Evolutionary conservation across 2,888 invertebrate genomes (phyloP), one percentile per base, ranked within the genome.

Genomic region (Pantelozetes paolii): DNA sequence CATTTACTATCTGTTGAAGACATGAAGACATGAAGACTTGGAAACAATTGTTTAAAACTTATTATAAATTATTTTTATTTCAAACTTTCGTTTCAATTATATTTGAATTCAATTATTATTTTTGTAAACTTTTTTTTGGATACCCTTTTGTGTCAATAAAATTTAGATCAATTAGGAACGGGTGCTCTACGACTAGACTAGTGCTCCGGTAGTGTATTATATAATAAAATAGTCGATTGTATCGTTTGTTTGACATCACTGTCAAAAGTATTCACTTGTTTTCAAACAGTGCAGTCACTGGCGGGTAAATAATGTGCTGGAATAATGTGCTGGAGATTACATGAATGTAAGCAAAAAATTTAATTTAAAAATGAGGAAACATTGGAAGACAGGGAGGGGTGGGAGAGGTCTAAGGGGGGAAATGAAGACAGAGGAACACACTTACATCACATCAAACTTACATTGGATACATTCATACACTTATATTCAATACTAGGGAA

Each of bases 271-370:
- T 57, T 57, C 26, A 8, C 28, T 62, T 32, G 32, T 62, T 54
- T 11, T 54, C 3, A n/a, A n/a, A 54, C 54, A 23, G 26, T 54
- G 54, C 54, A 62, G 28, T 62, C 62, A 62, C 15, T 30, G 62
- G 62, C 32, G 62, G 62, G 32, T 62, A 62, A 62, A 62, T 62
- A 62, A n/a, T n/a, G n/a, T n/a, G n/a, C n/a, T n/a, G n/a, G n/a
- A n/a, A n/a, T n/a, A n/a, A 62, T 62, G 32, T 20, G n/a, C 32
- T 32, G 62, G 32, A 62, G 28, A 62, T 62, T 62, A 62, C 9
- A 62, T 62, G 62, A 62, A 62, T 62, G 62, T 62, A 62, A 62
- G 62, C 62, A 50, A 48, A 71, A 48, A 50, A 45, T 71, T 50
- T 54, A 71, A 26, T 71, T 54, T 54, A 36, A 71, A 54, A 54